Base-by-base conservation (phyloP, 2,888 invertebrate genomes). In the Sycophila texana region DNA sequence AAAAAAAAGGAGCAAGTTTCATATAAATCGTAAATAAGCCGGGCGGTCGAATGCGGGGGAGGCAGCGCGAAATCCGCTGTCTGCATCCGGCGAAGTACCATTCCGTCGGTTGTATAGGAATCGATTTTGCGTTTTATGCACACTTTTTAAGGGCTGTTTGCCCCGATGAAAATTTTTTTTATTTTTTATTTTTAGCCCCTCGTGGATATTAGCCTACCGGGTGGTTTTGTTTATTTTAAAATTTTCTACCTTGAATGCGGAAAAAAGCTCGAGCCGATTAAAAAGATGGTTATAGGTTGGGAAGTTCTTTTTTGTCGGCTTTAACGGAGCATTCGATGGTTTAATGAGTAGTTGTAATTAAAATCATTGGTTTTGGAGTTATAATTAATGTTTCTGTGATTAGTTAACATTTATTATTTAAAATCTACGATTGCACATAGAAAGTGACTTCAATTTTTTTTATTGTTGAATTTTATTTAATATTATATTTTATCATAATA, bases 121-220 rank as follows among this genome's bases (percentile, higher is more conserved):
- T 74, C 65, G 65, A 74, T 74, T 65, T 65, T 22, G 20, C 65
- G 74, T 65, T 14, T 53, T n/a, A n/a, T 53, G n/a, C n/a, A 65
- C 57, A 55, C 65, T 65, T 65, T 65, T 74, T 74, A 74, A 74
- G 65, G 47, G 72, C 7, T 30, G 10, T 4, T 49, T 26, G 57
- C 26, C 58, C 47, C 39, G 58, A 58, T 70, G 70, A 16, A n/a
- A 55, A 70, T 10, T 14, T 68, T 55, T 57, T 57, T 66, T 7
- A 0, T 16, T 2, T 66, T 20, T 51, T 4, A n/a, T 5, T 39
- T 39, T 39, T 39, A 10, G 7, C 39, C 39, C 39, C 10, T 10
- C 39, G 26, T 26, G 10, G 39, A 39, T 39, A 39, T 39, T 39
- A 39, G 39, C 39, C 10, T 39, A 18, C 16, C 5, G n/a, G 14